These are phyloP conservation scores for Chaetodon trifascialis DNA, from an alignment of 2,113 vertebrate genomes.

Conservation along the genomic window DNA sequence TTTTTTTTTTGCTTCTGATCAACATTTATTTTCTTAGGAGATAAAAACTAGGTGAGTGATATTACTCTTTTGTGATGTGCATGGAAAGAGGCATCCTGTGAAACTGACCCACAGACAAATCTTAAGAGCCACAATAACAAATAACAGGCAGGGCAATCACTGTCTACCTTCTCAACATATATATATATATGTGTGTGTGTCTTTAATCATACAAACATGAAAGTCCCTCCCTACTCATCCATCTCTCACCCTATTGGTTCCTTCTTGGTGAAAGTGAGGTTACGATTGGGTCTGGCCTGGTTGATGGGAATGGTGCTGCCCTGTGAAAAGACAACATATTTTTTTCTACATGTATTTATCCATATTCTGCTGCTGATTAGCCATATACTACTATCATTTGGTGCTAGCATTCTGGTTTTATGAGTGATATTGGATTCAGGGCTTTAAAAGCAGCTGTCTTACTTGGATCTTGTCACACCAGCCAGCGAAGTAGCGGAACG, in stretches of 20 bases:
- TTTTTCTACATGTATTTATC: not conserved
- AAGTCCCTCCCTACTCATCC: not conserved
- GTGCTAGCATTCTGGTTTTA: not conserved
- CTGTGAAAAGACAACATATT: constrained; percentile 58
- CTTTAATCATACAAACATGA: not conserved
- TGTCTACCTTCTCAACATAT: too few relatives aligned
- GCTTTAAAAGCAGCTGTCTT: not conserved
- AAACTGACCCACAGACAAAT: too few relatives aligned
- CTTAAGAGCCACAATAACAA: too few relatives aligned
- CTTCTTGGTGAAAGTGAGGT: constrained; percentile 87
- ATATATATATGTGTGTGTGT: too few relatives aligned
- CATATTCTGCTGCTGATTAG: not conserved
- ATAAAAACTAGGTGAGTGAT: not conserved
- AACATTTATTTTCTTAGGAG: too few relatives aligned
- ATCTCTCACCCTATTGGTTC: constrained; percentile 86
- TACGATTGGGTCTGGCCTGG: constrained; percentile 88
- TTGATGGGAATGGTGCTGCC: constrained; percentile 89
- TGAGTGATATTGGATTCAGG: too few relatives aligned
- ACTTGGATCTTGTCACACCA: constrained; percentile 91
- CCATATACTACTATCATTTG: not conserved
- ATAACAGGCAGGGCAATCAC: too few relatives aligned
- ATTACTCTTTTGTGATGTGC: not conserved
- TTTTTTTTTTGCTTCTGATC: too few relatives aligned
- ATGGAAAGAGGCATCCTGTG: too few relatives aligned
- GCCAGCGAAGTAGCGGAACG: constrained; percentile 88